Evolutionary conservation across 2,113 vertebrate species (phyloP).

Genomic region (Vulpes vulpes): DNA sequence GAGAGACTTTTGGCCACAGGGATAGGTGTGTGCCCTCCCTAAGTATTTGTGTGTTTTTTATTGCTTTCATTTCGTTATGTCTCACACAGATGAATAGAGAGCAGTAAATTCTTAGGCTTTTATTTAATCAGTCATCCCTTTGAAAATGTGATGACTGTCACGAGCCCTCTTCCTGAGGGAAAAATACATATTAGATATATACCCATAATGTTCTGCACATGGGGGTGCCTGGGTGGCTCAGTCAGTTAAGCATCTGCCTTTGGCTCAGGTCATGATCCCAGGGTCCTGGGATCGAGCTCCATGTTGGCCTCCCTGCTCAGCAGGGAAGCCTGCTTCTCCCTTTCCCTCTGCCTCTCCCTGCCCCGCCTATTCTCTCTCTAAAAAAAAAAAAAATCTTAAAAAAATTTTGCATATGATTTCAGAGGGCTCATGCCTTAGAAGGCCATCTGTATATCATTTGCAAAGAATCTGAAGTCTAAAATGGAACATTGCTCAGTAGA

Average conservation of each 20-base stretch:
- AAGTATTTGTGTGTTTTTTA: not conserved
- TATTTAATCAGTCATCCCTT: not conserved
- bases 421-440: not conserved
- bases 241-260: too few relatives aligned
- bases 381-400: too few relatives aligned
- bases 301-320: too few relatives aligned
- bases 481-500: conserved; percentile 23
- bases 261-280: too few relatives aligned
- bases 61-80: conserved; percentile 42
- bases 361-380: too few relatives aligned
- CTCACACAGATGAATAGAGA: not conserved
- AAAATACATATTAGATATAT: not conserved
- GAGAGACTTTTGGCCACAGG: not conserved
- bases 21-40: not conserved
- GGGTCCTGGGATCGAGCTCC: too few relatives aligned
- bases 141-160: not conserved
- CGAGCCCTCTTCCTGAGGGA: not conserved
- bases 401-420: not conserved
- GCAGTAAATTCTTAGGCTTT: conserved; percentile 30
- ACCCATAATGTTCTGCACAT: not conserved
- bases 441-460: not conserved
- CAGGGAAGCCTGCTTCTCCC: too few relatives aligned
- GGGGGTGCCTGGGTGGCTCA: not conserved
- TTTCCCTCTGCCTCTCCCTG: too few relatives aligned
- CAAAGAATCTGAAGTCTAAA: conserved; percentile 1